Conservation (phyloP, 2,113 vertebrate species). For the Anhinga anhinga region DNA sequence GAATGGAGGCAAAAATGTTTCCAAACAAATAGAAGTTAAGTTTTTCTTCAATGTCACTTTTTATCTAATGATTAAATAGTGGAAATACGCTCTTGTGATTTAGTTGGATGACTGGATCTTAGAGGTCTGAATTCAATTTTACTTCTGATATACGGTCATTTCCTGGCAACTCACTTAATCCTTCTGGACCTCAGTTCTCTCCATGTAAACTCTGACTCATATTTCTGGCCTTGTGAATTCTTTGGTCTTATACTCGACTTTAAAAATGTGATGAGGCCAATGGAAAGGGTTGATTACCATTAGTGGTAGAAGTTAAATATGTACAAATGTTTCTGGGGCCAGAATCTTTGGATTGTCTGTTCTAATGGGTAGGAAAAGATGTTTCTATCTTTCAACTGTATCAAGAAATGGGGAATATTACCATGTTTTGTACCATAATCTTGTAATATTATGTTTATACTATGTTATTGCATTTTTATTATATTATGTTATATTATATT, state of each 20-base stretch:
- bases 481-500: background rate
- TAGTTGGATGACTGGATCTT: background rate
- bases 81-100: background rate
- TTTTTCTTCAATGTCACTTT: background rate
- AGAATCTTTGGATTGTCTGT: background rate
- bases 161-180: background rate
- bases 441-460: background rate
- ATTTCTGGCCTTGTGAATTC: background rate
- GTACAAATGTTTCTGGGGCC: background rate
- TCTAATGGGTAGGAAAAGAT: background rate
- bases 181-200: background rate
- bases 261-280: background rate
- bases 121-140: constrained; percentile 12
- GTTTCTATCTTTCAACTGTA: background rate
- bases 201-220: background rate
- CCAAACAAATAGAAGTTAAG: background rate
- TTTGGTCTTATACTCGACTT: background rate
- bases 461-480: background rate
- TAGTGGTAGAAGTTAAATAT: background rate
- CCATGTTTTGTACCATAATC: background rate
- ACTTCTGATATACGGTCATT: background rate
- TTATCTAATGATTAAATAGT: background rate
- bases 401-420: background rate
- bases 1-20: background rate
- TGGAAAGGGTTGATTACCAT: background rate